Percentiles rank a stretch among this genome's conserved stretches.
These are phyloP conservation scores for Apostichopus japonicus DNA, from an alignment of 35 echinoderm and acorn worm species.

Conservation along the genomic window DNA sequence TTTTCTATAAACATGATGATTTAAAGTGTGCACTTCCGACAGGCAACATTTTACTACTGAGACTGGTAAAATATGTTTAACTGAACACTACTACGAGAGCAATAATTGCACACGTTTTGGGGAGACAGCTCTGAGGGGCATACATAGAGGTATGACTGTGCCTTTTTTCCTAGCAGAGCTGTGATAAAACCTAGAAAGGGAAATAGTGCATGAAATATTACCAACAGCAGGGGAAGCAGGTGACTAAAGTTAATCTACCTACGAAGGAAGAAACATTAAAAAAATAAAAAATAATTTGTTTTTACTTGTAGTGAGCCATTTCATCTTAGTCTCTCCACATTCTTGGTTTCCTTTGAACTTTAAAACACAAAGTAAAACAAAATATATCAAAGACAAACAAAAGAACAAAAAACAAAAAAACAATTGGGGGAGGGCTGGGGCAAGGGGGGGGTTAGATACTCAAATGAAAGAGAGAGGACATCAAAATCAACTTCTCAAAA, in stretches of 20 bases:
- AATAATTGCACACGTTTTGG: too few relatives aligned
- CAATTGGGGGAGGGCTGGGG: not conserved
- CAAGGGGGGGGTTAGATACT: too few relatives aligned
- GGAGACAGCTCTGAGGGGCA: too few relatives aligned
- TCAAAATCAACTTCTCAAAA: too few relatives aligned
- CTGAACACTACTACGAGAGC: too few relatives aligned
- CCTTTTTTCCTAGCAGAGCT: not conserved
- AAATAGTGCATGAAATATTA: conserved; percentile 41
- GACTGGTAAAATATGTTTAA: too few relatives aligned
- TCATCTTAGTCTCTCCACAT: conserved; percentile 41
- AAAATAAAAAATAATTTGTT: not conserved
- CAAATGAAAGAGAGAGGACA: too few relatives aligned
- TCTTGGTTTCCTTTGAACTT: conserved; percentile 48
- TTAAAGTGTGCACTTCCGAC: too few relatives aligned
- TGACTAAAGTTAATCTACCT: conserved; percentile 40
- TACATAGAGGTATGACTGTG: too few relatives aligned
- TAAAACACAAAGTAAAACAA: conserved; percentile 35
- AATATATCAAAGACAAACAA: conserved; percentile 14
- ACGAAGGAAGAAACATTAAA: conserved; percentile 12
- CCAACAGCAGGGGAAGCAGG: conserved; percentile 51
- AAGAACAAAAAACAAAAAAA: not conserved
- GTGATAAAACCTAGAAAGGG: not conserved
- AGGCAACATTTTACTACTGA: too few relatives aligned
- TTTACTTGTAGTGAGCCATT: conserved; percentile 25
- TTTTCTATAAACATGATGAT: too few relatives aligned